phyloP scores from a whole-genome alignment of 2,888 invertebrate genomes.

The Luffia ferchaultella region DNA sequence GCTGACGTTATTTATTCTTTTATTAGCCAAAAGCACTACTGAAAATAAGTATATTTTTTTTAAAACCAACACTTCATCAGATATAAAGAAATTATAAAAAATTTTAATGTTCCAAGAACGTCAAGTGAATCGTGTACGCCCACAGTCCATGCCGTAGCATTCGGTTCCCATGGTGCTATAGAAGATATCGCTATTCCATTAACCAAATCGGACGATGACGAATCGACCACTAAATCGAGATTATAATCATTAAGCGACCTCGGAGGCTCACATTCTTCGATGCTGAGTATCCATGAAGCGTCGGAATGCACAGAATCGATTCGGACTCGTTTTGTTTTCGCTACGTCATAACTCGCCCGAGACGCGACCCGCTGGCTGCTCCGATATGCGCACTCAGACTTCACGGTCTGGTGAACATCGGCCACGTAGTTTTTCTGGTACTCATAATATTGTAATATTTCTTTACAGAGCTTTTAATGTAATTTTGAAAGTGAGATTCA shows the following conservation, averaged over 20 bases:
- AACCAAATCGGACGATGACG: constrained; percentile 61
- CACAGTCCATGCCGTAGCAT: no score
- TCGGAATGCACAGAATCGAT: constrained; percentile 59
- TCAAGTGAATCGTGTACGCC: neutral
- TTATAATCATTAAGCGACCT: constrained; percentile 56
- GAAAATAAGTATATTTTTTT: neutral
- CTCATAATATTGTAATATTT: no score
- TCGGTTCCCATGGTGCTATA: neutral
- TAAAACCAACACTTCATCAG: neutral
- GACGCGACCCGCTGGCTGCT: neutral
- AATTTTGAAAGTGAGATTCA: no score
- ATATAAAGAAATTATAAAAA: no score
- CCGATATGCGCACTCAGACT: neutral
- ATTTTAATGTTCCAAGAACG: no score
- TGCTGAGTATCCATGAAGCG: constrained; percentile 48
- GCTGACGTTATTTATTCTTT: no score
- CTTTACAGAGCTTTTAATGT: no score
- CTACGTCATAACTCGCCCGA: constrained; percentile 55
- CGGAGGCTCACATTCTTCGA: constrained; percentile 46
- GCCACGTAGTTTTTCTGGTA: no score
- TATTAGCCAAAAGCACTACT: no score
- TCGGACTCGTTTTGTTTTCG: constrained; percentile 60
- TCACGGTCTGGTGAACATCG: no score
- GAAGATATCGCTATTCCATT: constrained; percentile 59
- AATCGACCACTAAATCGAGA: constrained; percentile 58